Evolutionary conservation across 2,888 invertebrate genomes (phyloP).

Genomic region (Tipula helvola): DNA sequence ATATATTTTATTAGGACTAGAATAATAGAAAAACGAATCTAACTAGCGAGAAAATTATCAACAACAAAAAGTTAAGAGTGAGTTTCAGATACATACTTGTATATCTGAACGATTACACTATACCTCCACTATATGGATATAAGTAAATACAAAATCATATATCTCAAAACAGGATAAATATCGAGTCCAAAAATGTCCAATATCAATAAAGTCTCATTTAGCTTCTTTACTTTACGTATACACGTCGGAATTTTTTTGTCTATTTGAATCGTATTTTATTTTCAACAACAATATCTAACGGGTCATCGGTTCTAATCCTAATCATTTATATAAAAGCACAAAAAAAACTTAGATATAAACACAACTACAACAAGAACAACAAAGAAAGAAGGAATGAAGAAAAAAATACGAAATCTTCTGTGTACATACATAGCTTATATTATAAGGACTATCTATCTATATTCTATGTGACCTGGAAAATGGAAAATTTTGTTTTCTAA

Average conservation of each 20-base stretch:
- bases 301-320: conserved; percentile 8
- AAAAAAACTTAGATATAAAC: not conserved
- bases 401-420: not conserved
- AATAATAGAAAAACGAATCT: not conserved
- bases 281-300: conserved; percentile 7
- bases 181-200: conserved; percentile 13
- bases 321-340: conserved; percentile 5
- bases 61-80: not conserved
- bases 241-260: not conserved
- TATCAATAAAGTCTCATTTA: conserved; percentile 17
- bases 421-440: not conserved
- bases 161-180: conserved; percentile 8
- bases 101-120: not conserved
- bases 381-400: not conserved
- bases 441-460: not conserved
- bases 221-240: conserved; percentile 11
- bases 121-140: not conserved
- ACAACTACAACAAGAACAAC: not conserved
- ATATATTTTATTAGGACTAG: not conserved
- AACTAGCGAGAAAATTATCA: not conserved
- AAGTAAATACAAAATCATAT: conserved; percentile 13
- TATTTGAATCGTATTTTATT: conserved; percentile 4
- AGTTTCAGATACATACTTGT: not conserved
- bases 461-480: not conserved
- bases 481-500: conserved; percentile 4